Evolutionary conservation across 2,888 invertebrate genomes (phyloP), one percentile per base, ranked within the genome.

Genomic region (Hedychridium roseum): DNA sequence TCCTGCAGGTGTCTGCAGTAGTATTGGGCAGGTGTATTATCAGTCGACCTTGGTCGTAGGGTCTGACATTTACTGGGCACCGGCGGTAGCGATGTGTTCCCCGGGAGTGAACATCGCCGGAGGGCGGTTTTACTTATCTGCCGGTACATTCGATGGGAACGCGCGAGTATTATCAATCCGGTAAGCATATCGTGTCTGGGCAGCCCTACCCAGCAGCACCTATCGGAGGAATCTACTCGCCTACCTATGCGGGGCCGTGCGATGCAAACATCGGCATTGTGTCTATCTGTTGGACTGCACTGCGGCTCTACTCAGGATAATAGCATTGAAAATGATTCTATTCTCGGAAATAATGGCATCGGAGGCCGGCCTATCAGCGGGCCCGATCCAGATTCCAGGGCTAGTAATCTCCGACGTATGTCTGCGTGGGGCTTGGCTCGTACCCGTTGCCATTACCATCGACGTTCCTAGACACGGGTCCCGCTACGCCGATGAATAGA

Each of bases 311-410:
- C 58, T 61, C 59, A 43, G 54, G 63, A 59, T 62, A 66, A 68
- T 64, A 54, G 66, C 61, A 66, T 64, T 63, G 70, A 68, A 70
- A 68, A 69, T 69, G 69, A 67, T 66, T 60, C 58, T 56, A 61
- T 68, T 65, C 64, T 61, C 50, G 57, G 65, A 61, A 66, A 60
- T 63, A 61, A 63, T 60, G 54, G 57, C 47, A 43, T 20, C 40
- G 45, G 27, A 32, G 43, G 46, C 41, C 39, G 27, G 39, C 36
- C 40, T 44, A 51, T 42, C 40, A 38, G 48, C 35, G 45, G 48
- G 39, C 36, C 32, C 38, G 36, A 49, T 49, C 37, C 28, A 23
- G 27, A 15, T 26, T 30, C 28, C n/a, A 20, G 34, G 14, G 20
- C n/a, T 16, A 11, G 7, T 14, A 18, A 16, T 18, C 23, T 32